Percentiles rank a stretch among this genome's conserved stretches.
phyloP scores from a whole-genome alignment of 2,888 invertebrate species.

The Nemoura dubitans region DNA sequence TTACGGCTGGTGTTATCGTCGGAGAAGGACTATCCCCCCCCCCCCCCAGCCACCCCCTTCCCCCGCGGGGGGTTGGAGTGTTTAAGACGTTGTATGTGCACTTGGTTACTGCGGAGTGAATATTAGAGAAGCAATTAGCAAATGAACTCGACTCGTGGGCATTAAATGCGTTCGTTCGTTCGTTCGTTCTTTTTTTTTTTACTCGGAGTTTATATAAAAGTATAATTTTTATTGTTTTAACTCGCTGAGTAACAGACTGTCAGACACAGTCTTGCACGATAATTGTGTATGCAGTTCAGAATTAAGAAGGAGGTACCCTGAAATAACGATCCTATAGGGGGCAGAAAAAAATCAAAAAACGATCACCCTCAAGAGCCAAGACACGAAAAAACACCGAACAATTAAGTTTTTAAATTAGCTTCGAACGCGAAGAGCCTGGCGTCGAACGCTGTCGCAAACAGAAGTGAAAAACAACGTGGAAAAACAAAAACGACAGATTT shows the following conservation, averaged over 20 bases:
- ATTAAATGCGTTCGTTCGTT: no score
- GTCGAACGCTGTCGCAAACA: not conserved
- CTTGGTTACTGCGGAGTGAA: not conserved
- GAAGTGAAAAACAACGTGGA: not conserved
- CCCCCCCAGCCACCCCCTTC: not conserved
- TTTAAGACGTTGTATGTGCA: constrained; percentile 15
- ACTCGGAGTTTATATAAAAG: not conserved
- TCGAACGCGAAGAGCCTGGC: not conserved
- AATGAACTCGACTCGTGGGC: constrained; percentile 40
- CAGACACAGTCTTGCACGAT: not conserved
- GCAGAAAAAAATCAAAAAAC: not conserved
- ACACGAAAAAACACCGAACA: not conserved
- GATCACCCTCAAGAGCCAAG: not conserved
- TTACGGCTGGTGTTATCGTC: constrained; percentile 33
- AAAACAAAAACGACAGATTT: not conserved
- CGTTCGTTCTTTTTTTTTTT: not conserved
- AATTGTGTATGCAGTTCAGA: not conserved
- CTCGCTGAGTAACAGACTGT: not conserved
- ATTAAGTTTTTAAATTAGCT: not conserved
- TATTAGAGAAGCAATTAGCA: constrained; percentile 46
- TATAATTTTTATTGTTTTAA: constrained; percentile 2
- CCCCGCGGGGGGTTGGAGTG: not conserved
- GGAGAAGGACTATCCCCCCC: not conserved
- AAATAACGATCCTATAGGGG: not conserved
- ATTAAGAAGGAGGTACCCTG: not conserved